Evolutionary conservation across 2,797 vertebrate genomes (phyloP), one percentile per base, ranked within the genome.

Genomic region (Gymnocypris eckloni): DNA sequence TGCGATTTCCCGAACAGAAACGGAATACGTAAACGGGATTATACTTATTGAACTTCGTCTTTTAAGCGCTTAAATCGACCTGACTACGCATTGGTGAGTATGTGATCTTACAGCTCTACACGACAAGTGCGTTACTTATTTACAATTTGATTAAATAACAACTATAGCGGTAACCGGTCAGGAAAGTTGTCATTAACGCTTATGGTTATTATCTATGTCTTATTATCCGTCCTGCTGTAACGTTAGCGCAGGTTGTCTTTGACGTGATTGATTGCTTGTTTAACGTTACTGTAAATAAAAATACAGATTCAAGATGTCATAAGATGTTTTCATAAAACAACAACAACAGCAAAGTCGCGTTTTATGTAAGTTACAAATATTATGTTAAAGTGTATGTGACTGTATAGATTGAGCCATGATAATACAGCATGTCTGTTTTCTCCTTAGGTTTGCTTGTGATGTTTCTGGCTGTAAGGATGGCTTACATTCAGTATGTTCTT

Each of bases 391-490:
- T 45, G 22, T 45, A 4, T 45, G 12, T 45, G n/a, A 28, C 11
- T 69, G 16, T 69, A 39, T 37, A 20, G 3, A 33, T 20, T 20
- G 48, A 76, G 16, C 18, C 10, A 67, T 48, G 70, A 45, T 37
- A 79, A 71, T 59, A 37, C 18, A 41, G 43, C 59, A 18, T 56
- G 64, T 69, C 18, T 54, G 28, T 76, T 77, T 4, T 45, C 25
- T 8, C 52, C 13, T 7, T 10, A 81, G 77, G 77, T 80, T 73
- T 73, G 16, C 56, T 52, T 75, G 54, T 52, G 84, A 66, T 86
- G 78, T 81, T 70, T 75, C 41, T 73, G 54, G 22, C 45, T 67
- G 15, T 61, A 11, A 80, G 52, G 54, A 86, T 86, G 78, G 33
- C 43, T 73, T 64, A 0, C 22, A 20, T 16, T 41, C 52, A 41